Evolutionary conservation across 2,797 vertebrate species (phyloP), one percentile per base, ranked within the genome.

Genomic region (Dipus sagitta): DNA sequence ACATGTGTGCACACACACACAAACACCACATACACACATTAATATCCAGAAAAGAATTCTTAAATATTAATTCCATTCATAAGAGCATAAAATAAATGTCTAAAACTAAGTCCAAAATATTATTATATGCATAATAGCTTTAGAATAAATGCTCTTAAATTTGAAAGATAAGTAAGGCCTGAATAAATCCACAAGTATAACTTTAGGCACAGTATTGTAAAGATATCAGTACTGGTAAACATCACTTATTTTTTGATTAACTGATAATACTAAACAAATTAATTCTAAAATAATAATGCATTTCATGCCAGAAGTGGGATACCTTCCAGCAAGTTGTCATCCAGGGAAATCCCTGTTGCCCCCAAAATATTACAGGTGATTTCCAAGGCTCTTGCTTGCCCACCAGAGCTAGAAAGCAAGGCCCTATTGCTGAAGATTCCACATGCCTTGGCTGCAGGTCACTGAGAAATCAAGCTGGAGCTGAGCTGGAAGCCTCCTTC

Each of bases 121-220:
- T 58, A 72, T 78, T 24, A 26, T 68, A 38, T 34, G n/a, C 6
- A 86, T 62, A 30, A 32, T 23, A 20, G 68, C 60, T 38, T 12
- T 18, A 76, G 52, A 26, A n/a, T 17, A 86, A 94, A 86, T 68
- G 12, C 26, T 70, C 23, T 65, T 23, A 58, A 67, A 2, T 84
- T 88, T 71, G 23, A 91, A n/a, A 86, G 15, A 75, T 20, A 17
- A 64, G 54, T 34, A 74, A 93, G 92, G 79, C 67, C 13, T 68
- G 86, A 91, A 52, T 52, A 75, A 86, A 54, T 77, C n/a, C 65
- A 88, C 21, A 88, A 20, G 52, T 79, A 88, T 20, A 47, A 88
- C 7, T 72, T 83, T 78, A 91, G 77, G 68, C 64, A 88, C 21
- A 88, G 24, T 82, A 74, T 52, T 92, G 2, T 30, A 70, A 88